phyloP scores from a whole-genome alignment of 37 sponge, comb jelly and placozoan genomes.

The Geodia barretti region DNA sequence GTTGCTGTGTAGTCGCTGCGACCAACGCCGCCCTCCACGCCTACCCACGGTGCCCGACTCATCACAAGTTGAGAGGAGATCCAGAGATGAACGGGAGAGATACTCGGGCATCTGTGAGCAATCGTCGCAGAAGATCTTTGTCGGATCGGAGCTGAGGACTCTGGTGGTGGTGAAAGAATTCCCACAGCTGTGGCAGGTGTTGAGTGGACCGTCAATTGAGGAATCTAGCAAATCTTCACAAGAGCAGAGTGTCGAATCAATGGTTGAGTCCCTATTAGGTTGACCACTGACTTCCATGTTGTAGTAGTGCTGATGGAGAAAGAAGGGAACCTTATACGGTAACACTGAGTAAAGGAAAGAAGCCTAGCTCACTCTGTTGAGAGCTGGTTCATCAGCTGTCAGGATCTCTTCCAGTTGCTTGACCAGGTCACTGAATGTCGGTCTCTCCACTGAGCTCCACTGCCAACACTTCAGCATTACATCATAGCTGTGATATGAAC shows the following conservation, averaged over 20 bases:
- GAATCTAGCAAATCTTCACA: neutral
- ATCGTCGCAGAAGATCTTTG: neutral
- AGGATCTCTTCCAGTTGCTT: neutral
- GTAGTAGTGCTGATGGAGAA: neutral
- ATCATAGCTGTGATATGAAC: slow-evolving; percentile 13
- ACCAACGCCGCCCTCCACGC: neutral
- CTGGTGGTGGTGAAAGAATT: neutral
- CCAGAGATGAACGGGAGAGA: neutral
- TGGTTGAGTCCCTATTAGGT: neutral
- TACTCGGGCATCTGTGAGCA: neutral
- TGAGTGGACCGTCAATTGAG: neutral
- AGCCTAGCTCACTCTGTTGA: neutral
- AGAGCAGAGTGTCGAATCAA: neutral
- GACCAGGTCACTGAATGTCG: slow-evolving; percentile 12
- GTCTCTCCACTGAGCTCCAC: neutral
- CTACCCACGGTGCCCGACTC: neutral
- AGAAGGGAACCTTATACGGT: neutral
- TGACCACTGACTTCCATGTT: neutral
- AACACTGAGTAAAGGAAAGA: neutral
- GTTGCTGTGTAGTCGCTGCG: neutral
- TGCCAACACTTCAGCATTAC: slow-evolving; percentile 33
- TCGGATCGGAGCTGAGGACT: neutral
- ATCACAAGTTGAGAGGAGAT: neutral
- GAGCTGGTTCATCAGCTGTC: neutral
- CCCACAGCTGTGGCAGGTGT: neutral